Evolutionary conservation across 2,888 invertebrate genomes (phyloP).

Genomic region (Pediacus dermestoides): DNA sequence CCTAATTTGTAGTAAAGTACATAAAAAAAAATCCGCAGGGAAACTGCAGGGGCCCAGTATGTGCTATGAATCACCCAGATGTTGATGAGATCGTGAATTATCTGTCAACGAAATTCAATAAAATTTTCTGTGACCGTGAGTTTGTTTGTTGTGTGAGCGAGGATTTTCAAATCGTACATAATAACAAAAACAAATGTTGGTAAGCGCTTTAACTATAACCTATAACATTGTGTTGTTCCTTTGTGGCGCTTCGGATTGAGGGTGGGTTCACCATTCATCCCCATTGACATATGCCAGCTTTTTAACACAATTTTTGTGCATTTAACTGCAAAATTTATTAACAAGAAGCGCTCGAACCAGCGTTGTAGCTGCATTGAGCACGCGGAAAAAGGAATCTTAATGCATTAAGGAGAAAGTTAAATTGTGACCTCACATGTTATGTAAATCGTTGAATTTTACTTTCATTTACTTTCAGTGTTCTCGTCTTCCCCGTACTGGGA

Average conservation of each 20-base stretch:
- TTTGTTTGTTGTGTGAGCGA: constrained; percentile 39
- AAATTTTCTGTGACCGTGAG: constrained; percentile 40
- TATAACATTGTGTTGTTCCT: too few relatives aligned
- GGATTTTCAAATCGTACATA: constrained; percentile 35
- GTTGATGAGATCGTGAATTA: constrained; percentile 36
- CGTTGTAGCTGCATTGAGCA: constrained; percentile 24
- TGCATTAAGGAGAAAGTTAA: constrained; percentile 46
- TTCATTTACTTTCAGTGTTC: constrained; percentile 46
- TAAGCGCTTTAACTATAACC: constrained; percentile 21
- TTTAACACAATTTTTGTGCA: too few relatives aligned
- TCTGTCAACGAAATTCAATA: constrained; percentile 39
- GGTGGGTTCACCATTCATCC: too few relatives aligned
- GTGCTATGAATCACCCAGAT: constrained; percentile 35
- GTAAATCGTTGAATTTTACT: constrained; percentile 49
- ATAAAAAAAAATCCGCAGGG: too few relatives aligned
- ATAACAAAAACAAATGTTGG: constrained; percentile 35
- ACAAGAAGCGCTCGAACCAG: too few relatives aligned
- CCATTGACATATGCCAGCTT: too few relatives aligned
- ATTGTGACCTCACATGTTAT: constrained; percentile 47
- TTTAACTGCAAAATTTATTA: too few relatives aligned
- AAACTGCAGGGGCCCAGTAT: too few relatives aligned
- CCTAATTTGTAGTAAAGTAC: too few relatives aligned
- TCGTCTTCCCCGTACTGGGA: constrained; percentile 41
- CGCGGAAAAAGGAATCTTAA: constrained; percentile 40
- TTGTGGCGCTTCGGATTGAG: constrained; percentile 2